These are phyloP conservation scores for Grammomys surdaster DNA, from an alignment of 2,113 vertebrate genomes.

Conservation along the genomic window DNA sequence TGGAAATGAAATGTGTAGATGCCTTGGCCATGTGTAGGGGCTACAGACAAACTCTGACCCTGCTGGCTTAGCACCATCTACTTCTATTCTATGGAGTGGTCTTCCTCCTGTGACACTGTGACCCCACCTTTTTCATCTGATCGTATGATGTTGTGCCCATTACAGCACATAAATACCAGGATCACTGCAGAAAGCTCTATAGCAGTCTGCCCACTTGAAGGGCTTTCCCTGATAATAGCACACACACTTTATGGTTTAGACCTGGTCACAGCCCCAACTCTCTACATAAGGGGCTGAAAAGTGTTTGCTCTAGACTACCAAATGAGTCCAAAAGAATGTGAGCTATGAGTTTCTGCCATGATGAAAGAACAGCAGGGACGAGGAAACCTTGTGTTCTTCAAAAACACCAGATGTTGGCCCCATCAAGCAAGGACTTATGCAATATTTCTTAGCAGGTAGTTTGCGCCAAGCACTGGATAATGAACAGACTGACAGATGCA, in stretches of 20 bases:
- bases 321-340: not conserved
- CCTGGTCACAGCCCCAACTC: not conserved
- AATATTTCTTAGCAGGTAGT: slow-evolving; percentile 9
- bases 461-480: not conserved
- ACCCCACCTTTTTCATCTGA: not conserved
- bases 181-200: not conserved
- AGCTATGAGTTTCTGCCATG: not conserved
- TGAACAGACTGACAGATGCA: not conserved
- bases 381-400: not conserved
- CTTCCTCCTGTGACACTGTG: not conserved
- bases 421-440: not conserved
- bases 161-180: not conserved
- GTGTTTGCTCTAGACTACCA: not conserved
- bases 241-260: not conserved
- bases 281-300: not conserved
- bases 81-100: not conserved
- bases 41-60: not conserved
- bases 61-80: not conserved
- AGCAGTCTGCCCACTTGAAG: not conserved
- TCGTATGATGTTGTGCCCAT: not conserved
- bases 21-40: not conserved
- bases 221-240: not conserved
- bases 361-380: not conserved
- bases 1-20: not conserved
- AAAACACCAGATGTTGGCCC: not conserved